phyloP scores from a whole-genome alignment of 1,140 invertebrate genomes.

The Platyura marginata region DNA sequence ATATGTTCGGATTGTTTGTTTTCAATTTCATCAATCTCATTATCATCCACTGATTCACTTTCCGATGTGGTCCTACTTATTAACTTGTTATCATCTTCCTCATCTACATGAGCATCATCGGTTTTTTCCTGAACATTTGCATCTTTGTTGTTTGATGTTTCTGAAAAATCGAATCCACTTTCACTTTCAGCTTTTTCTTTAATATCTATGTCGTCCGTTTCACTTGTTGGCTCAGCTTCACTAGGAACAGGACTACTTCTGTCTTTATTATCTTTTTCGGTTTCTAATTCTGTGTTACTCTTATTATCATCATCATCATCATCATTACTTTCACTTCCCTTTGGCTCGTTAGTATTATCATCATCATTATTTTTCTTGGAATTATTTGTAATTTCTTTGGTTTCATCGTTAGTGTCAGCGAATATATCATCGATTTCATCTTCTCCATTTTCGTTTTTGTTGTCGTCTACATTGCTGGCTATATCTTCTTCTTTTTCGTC shows the following conservation, averaged over 20 bases:
- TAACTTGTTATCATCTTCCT: neutral
- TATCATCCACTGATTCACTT: neutral
- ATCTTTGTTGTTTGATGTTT: neutral
- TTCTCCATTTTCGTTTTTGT: neutral
- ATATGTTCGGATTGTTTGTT: neutral
- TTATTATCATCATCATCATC: too few relatives aligned
- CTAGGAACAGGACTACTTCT: too few relatives aligned
- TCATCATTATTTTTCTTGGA: neutral
- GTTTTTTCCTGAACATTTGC: neutral
- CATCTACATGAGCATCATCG: neutral
- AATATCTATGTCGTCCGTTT: too few relatives aligned
- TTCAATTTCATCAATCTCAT: neutral
- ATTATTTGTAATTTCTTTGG: neutral
- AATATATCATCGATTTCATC: neutral
- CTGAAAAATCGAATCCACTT: too few relatives aligned
- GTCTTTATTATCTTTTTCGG: too few relatives aligned
- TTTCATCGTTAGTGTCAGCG: neutral
- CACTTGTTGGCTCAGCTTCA: too few relatives aligned
- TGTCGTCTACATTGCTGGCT: neutral
- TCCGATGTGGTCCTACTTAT: too few relatives aligned
- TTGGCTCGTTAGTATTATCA: too few relatives aligned
- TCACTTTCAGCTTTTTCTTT: too few relatives aligned
- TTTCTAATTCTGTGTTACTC: too few relatives aligned
- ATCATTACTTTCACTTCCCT: too few relatives aligned
- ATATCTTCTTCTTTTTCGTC: neutral